A percentile compares a stretch with the other conserved stretches of the same genome.
Conservation (phyloP, 2,888 invertebrate species). For the Pterostichus madidus region DNA sequence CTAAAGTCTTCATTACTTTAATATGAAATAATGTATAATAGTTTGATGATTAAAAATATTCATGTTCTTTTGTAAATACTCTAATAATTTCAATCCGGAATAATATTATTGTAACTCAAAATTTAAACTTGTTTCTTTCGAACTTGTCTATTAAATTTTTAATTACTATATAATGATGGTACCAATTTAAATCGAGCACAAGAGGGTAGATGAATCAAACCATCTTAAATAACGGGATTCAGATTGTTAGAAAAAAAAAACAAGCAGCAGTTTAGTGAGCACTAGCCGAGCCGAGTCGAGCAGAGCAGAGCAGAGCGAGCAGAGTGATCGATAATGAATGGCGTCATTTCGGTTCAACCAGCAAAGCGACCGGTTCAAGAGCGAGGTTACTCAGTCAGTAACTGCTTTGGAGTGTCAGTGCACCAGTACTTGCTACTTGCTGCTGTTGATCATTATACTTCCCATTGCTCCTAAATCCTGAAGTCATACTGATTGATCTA, state of each 20-base stretch:
- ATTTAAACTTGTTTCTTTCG: too few species aligned
- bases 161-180: not conserved
- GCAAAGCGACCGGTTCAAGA: conserved; percentile 31
- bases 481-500: not conserved
- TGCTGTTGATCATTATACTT: conserved; percentile 14
- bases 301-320: too few species aligned
- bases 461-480: not conserved
- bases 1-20: too few species aligned
- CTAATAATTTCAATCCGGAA: too few species aligned
- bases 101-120: too few species aligned
- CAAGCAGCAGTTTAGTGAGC: not conserved
- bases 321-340: conserved; percentile 5
- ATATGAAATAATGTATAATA: too few species aligned
- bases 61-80: too few species aligned
- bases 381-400: conserved; percentile 44
- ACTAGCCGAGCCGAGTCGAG: too few species aligned
- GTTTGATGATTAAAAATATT: too few species aligned
- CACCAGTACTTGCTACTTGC: conserved; percentile 7
- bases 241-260: not conserved
- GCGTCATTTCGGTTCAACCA: conserved; percentile 32
- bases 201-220: not conserved
- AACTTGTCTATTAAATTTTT: not conserved
- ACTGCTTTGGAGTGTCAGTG: conserved; percentile 12
- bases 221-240: conserved; percentile 5
- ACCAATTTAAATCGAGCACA: not conserved